Evolutionary conservation across 2,113 vertebrate genomes (phyloP).

Genomic region (Proteles cristata): DNA sequence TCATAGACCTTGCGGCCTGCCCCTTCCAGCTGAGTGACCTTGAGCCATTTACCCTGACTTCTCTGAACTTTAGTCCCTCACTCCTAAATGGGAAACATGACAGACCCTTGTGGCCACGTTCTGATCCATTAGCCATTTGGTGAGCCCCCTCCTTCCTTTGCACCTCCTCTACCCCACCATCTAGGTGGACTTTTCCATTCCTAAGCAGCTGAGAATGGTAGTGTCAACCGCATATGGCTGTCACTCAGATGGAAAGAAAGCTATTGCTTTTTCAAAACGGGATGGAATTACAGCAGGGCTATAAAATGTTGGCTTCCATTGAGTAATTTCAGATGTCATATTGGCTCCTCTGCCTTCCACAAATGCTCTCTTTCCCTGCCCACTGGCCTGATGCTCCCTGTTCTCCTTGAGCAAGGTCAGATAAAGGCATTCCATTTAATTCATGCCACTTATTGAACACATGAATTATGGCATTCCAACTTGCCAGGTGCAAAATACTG

Average conservation of each 20-base stretch:
- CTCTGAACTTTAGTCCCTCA: background rate
- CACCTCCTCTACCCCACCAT: background rate
- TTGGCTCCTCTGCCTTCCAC: background rate
- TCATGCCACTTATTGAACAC: background rate
- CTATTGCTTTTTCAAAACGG: slow-evolving; percentile 49
- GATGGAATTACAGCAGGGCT: slow-evolving; percentile 10
- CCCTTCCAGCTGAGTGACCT: background rate
- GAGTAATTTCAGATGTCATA: slow-evolving; percentile 12
- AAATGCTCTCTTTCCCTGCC: background rate
- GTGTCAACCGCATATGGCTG: background rate
- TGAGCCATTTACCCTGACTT: background rate
- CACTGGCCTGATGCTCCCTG: background rate
- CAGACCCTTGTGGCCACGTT: background rate
- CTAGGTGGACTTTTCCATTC: background rate
- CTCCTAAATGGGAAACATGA: background rate
- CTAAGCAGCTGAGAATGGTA: background rate
- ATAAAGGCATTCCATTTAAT: background rate
- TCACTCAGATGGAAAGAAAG: background rate
- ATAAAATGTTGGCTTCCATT: slow-evolving; percentile 22
- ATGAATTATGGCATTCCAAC: background rate
- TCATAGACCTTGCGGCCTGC: fast-evolving
- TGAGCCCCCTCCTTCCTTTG: background rate
- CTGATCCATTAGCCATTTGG: background rate
- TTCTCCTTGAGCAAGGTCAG: slow-evolving; percentile 34
- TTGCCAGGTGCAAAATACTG: background rate